Evolutionary conservation across 2,797 vertebrate genomes (phyloP).

Genomic region (Oceanodroma leucorhoa): DNA sequence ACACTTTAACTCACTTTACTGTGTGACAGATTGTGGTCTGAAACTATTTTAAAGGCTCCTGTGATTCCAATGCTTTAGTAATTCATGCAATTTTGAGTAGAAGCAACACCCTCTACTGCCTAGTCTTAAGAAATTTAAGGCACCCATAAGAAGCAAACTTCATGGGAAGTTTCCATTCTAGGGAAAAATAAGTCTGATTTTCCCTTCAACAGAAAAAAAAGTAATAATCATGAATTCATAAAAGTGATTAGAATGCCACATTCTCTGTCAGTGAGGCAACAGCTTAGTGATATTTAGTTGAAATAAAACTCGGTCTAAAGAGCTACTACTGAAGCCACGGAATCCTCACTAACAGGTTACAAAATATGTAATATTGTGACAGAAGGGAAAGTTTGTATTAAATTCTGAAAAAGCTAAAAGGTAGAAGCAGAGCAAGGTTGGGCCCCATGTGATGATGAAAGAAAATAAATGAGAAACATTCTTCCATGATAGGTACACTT

Average conservation of each 20-base stretch:
- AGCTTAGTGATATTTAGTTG: background rate
- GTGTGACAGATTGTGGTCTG: background rate
- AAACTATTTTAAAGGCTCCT: conserved; percentile 42
- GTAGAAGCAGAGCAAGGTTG: conserved; percentile 34
- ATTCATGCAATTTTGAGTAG: conserved; percentile 11
- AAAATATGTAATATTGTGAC: background rate
- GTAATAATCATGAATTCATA: background rate
- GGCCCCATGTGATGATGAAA: background rate
- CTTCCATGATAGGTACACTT: conserved; percentile 33
- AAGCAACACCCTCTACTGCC: background rate
- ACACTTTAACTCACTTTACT: background rate
- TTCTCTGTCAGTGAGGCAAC: conserved; percentile 63
- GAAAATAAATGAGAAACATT: conserved; percentile 12
- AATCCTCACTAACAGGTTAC: background rate
- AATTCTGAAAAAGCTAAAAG: background rate
- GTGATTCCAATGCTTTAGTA: conserved; percentile 34
- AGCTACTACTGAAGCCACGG: conserved; percentile 7
- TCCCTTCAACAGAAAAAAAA: conserved; percentile 1
- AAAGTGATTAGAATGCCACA: conserved; percentile 54
- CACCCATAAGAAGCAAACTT: conserved; percentile 49
- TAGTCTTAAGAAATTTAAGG: conserved; percentile 51
- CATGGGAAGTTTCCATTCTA: conserved; percentile 24
- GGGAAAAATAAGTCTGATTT: conserved; percentile 5
- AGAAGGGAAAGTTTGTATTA: background rate
- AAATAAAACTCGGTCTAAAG: background rate